A percentile compares a stretch with the other conserved stretches of the same genome.
These are phyloP conservation scores for Drosophila kambysellisi DNA, from an alignment of 2,888 invertebrate genomes.

Conservation along the genomic window DNA sequence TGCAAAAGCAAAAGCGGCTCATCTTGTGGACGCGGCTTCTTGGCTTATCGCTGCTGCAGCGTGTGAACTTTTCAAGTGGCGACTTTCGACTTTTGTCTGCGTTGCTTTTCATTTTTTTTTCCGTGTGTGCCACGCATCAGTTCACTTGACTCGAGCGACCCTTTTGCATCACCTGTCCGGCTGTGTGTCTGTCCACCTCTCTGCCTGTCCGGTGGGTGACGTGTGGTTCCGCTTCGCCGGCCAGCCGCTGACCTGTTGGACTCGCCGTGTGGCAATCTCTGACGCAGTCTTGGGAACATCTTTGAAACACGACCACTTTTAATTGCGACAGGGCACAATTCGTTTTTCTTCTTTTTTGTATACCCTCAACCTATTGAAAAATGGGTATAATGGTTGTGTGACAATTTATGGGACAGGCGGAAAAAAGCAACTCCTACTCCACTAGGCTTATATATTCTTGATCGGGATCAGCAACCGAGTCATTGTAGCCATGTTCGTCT, in stretches of 20 bases:
- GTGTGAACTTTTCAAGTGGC: conserved; percentile 63
- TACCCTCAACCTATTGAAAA: background rate
- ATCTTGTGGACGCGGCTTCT: conserved; percentile 44
- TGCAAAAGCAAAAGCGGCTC: conserved; percentile 33
- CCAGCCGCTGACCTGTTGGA: conserved; percentile 51
- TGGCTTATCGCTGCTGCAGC: conserved; percentile 59
- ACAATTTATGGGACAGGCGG: background rate
- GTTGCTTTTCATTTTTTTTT: conserved; percentile 20
- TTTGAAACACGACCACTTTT: conserved; percentile 61
- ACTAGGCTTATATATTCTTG: background rate
- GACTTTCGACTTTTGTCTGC: conserved; percentile 16
- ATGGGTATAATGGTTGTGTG: background rate
- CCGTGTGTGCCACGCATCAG: conserved; percentile 67
- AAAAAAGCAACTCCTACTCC: too few species aligned
- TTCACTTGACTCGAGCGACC: conserved; percentile 41
- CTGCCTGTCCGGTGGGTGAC: conserved; percentile 67
- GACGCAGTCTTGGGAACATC: conserved; percentile 68
- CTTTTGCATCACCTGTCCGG: conserved; percentile 40
- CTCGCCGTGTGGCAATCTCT: conserved; percentile 73
- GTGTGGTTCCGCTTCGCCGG: conserved; percentile 76
- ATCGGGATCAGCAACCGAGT: background rate
- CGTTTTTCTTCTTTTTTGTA: conserved; percentile 5
- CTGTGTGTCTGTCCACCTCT: conserved; percentile 5
- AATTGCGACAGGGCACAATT: conserved; percentile 71
- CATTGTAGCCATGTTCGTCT: too few species aligned